Conservation (phyloP, 2,113 vertebrate genomes). For the Sinocyclocheilus anophthalmus region DNA sequence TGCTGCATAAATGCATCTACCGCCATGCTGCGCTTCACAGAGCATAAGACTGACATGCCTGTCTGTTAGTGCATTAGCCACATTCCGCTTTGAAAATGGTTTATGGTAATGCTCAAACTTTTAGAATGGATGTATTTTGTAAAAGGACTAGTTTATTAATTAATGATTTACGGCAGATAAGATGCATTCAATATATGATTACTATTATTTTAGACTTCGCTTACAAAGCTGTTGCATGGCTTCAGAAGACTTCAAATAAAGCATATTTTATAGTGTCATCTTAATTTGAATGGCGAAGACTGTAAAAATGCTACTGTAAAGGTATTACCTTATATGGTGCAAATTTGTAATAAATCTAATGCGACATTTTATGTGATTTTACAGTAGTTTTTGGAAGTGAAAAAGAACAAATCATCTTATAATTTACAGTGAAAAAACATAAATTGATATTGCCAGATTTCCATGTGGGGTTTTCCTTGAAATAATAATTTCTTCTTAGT, state of each 20-base stretch:
- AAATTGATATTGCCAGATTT: no score
- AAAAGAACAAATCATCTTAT: no score
- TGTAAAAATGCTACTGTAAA: no score
- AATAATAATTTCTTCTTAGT: no score
- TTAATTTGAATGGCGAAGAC: no score
- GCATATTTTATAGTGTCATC: neutral
- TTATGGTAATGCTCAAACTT: neutral
- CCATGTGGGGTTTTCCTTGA: no score
- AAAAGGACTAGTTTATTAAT: neutral
- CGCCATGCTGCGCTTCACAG: neutral
- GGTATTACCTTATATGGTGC: no score
- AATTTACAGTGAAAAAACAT: no score
- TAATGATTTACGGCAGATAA: neutral
- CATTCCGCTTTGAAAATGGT: neutral
- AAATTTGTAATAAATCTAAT: no score
- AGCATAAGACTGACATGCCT: neutral
- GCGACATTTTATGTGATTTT: no score
- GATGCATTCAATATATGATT: neutral
- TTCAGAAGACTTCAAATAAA: neutral
- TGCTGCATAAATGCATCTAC: slow-evolving; percentile 8
- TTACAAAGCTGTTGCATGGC: neutral
- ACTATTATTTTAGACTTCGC: no score
- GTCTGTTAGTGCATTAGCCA: neutral
- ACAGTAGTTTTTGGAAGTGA: no score
- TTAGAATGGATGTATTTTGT: neutral